Base-by-base conservation (phyloP, 1,140 invertebrate genomes). In the Drosophila erecta region DNA sequence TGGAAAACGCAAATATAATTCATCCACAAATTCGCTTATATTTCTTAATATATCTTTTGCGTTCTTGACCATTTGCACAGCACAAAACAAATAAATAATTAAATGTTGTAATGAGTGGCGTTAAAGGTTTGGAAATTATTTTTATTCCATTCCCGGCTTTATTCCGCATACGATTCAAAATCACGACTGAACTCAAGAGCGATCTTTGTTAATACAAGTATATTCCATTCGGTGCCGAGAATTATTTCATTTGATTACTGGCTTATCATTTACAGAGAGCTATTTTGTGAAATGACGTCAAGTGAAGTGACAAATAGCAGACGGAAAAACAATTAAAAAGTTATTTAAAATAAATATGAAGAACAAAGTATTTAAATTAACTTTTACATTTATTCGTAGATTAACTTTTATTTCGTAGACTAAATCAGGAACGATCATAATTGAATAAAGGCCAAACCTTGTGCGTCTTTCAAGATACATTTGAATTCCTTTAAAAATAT, bases 1-100 rank as follows among this genome's bases (percentile, higher is more conserved):
- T 74, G 61, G 35, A 76, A 79, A 84, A 72, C 76, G 81, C 81
- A 85, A 73, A 76, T 69, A 80, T 79, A 86, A 70, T 77, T 86
- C 78, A 81, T 77, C 8, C 73, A 61, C 62, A 75, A 64, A 66
- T 54, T 60, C 30, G 33, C 27, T 47, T 64, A 53, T 66, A 43
- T 72, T 44, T 61, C 27, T 54, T 38, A 35, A 17, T 46, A 49
- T 75, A 33, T 69, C 43, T 74, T 65, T 58, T 70, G 67, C 67
- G 67, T 57, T 59, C 22, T 65, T 64, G 60, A 54, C 59, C 62
- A 59, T 46, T 38, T 38, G 7, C 22, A 15, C 11, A 27, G 14
- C 8, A 38, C 10, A 7, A 2, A 24, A 15, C 3, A 20, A 33
- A 69, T 5, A 20, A 33, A 69, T 5, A 27, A 54, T 58, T n/a